Base-by-base conservation (phyloP, 2,113 vertebrate genomes). In the Xiphophorus hellerii region DNA sequence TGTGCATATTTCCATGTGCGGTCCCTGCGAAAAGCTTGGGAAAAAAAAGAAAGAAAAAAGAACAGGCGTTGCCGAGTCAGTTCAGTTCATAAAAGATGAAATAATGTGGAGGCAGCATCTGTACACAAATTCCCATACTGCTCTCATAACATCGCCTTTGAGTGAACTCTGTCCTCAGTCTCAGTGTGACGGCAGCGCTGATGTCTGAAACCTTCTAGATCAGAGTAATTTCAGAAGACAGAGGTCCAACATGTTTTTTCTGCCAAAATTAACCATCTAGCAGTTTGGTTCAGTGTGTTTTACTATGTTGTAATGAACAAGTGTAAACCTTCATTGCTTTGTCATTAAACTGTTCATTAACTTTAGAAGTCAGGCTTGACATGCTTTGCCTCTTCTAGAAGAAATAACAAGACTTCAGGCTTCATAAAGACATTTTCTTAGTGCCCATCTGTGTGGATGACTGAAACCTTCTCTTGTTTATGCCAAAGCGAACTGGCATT, bases 351-450 rank as follows among this genome's bases (percentile, higher is more conserved):
- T 84, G 77, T 79, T 87, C 79, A 87, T 91, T 87, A 90, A 83
- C 85, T 90, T 82, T 73, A 42, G 88, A 86, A 88, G 78, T 62
- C 82, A 77, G 54, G 77, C 66, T 74, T 90, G 87, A 90, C 80
- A 74, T 80, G 80, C 64, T 77, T 76, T 20, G 25, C 65, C 76
- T 86, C 74, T 73, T 89, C 80, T 78, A 76, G 77, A 82, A 82
- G 80, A 91, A 5, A 88, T 83, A 77, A 88, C 86, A 83, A 91
- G 89, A 90, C 84, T 91, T 87, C 88, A 76, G 84, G 89, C 83
- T 90, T 90, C 83, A 91, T 92, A 88, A 90, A 91, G 89, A 44
- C 64, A 67, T 91, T 91, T 92, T 89, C 90, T 84, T 77, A 81
- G 88, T 81, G 89, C 84, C 84, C 77, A 69, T 63, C 74, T 66